Evolutionary conservation across 2,888 invertebrate genomes (phyloP).

Genomic region (Frankliniella intonsa): DNA sequence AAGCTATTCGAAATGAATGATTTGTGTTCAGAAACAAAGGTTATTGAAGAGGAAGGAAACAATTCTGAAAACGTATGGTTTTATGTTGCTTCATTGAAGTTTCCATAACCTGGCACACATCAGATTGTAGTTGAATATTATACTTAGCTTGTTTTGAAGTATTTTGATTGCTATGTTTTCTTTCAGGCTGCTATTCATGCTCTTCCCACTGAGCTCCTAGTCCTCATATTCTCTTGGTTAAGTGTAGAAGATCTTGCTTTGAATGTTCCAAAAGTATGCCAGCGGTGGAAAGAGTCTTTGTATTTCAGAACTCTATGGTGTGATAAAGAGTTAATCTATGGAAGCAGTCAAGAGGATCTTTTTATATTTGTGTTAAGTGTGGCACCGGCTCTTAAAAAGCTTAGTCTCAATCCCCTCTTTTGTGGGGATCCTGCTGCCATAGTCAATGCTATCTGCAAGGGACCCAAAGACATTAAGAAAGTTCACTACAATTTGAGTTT

Average conservation of each 20-base stretch:
- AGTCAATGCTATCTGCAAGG: background rate
- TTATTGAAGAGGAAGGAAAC: too few relatives aligned
- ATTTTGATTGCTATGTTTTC: background rate
- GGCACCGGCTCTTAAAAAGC: background rate
- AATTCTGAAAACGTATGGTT: too few relatives aligned
- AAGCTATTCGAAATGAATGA: too few relatives aligned
- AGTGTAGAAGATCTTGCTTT: background rate
- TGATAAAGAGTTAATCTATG: background rate
- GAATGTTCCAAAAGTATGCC: background rate
- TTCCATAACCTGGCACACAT: too few relatives aligned
- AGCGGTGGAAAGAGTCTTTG: background rate
- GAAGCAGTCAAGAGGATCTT: background rate
- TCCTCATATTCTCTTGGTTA: background rate
- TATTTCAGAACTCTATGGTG: background rate
- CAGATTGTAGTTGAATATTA: too few relatives aligned
- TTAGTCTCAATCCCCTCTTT: background rate
- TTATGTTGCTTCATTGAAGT: too few relatives aligned
- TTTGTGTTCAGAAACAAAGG: too few relatives aligned
- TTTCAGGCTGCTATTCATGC: background rate
- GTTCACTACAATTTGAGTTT: slow-evolving; percentile 5
- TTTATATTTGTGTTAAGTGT: background rate
- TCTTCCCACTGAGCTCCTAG: background rate
- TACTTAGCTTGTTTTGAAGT: too few relatives aligned
- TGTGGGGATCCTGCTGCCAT: background rate
- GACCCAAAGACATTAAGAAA: background rate